phyloP scores from a whole-genome alignment of 1,140 invertebrate genomes.

The Mycetomoellerius zeteki region DNA sequence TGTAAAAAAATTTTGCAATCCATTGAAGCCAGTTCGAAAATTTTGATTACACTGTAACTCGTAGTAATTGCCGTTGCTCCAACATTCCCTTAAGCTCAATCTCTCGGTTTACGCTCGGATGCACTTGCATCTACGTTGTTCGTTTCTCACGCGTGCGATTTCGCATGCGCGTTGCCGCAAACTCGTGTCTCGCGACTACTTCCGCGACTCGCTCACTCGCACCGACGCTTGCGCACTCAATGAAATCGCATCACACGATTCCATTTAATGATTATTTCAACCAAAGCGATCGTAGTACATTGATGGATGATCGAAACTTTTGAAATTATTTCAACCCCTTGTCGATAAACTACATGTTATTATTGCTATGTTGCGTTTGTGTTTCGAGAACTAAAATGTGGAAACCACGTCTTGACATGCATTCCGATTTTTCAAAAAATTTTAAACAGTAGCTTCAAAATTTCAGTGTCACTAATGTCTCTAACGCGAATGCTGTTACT shows the following conservation, averaged over 20 bases:
- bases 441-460: not conserved
- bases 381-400: not conserved
- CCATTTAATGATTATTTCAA: not conserved
- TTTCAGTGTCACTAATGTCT: not conserved
- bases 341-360: not conserved
- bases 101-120: slow-evolving; percentile 3
- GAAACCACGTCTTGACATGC: not conserved
- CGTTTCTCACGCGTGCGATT: slow-evolving; percentile 35
- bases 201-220: not conserved
- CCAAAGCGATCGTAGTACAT: not conserved
- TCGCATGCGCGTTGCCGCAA: slow-evolving; percentile 5
- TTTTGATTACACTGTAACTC: no score
- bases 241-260: not conserved
- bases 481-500: not conserved
- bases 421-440: not conserved
- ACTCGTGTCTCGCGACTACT: not conserved
- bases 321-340: not conserved
- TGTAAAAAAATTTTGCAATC: no score
- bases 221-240: not conserved
- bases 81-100: not conserved
- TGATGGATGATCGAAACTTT: not conserved
- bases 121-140: not conserved
- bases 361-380: not conserved
- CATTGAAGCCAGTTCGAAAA: no score
- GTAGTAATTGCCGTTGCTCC: no score